Evolutionary conservation across 2,113 vertebrate species (phyloP), one percentile per base, ranked within the genome.

Genomic region (Pitta sordida): DNA sequence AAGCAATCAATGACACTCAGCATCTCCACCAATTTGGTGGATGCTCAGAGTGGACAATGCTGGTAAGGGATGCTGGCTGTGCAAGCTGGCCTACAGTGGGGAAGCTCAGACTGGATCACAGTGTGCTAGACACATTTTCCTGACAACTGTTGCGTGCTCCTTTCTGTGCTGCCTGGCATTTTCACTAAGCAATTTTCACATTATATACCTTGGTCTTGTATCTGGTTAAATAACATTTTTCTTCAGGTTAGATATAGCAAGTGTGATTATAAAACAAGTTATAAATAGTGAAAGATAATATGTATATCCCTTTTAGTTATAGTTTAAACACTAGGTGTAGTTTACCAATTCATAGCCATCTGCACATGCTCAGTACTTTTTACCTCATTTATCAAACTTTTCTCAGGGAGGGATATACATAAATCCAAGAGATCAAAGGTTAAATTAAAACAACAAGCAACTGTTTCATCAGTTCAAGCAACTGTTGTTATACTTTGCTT

Each of bases 1-100:
- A 48, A 58, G 29, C 48, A 34, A 29, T 8, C 6, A 4, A 2
- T 12, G 62, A 30, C 7, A 10, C 39, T 53, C 34, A 32, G 63
- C 59, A 41, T 29, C 41, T 88, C 43, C 13, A 30, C 7, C 13
- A 52, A 17, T 17, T 4, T 1, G 8, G 60, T 67, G 39, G 48
- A 17, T 36, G 36, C 30, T 83, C 20, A 19, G 32, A 13, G 37
- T 3, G 41, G 69, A 15, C n/a, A 56, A 36, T 0, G 11, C 32
- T 59, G 37, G 27, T 48, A 30, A 62, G 39, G 51, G 58, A 46
- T 27, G 24, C 24, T 83, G 67, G 27, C 44, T 87, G 58, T 58
- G 65, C 16, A 48, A 6, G 22, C 0, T 62, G 41, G 19, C 14
- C 56, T n/a, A 6, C 0, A 2, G 26, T 26, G 13, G n/a, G 44